Evolutionary conservation across 2,113 vertebrate genomes (phyloP), one percentile per base, ranked within the genome.

Genomic region (Rynchops niger): DNA sequence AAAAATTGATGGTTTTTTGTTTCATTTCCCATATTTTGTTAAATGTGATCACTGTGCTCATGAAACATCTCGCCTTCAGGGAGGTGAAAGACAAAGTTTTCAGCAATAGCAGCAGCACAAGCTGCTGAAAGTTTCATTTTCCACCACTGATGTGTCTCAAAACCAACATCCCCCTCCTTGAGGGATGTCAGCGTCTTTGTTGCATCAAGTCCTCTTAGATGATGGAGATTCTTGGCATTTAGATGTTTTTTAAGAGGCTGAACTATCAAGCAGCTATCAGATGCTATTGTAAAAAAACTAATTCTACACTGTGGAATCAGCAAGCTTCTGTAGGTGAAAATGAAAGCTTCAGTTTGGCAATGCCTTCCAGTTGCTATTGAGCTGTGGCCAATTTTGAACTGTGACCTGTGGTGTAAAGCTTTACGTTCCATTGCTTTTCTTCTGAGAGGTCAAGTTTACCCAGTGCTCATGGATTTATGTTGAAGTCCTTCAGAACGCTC

Each of bases 371-470:
- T n/a, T 82, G 43, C 47, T 70, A 1, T 56, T 89, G 58, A 91
- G 49, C 73, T 82, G 12, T 67, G 32, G 30, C 9, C 45, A 53
- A 0, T 61, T 93, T 67, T 59, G 69, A 91, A 25, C 47, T 47
- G 47, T 63, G 61, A 53, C 27, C 40, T 40, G 12, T 84, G 49
- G 14, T 65, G 23, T 92, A 86, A 23, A 45, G 58, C 40, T 93
- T 80, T 67, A 34, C 43, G 32, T 90, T 70, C 58, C 30, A 38
- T 67, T 90, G 43, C 19, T 91, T 79, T 95, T 93, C 85, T 91
- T 91, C 49, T 61, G 20, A 82, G 67, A 76, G 40, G 26, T 78
- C 25, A 55, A 34, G 9, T 69, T 97, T 91, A 71, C 26, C 47
- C 80, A 81, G 1, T 93, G 56, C 32, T 87, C 14, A n/a, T 5